These are phyloP conservation scores for Palythoa heliodiscus DNA, from an alignment of 92 coral and sea anemone genomes.

Conservation along the genomic window DNA sequence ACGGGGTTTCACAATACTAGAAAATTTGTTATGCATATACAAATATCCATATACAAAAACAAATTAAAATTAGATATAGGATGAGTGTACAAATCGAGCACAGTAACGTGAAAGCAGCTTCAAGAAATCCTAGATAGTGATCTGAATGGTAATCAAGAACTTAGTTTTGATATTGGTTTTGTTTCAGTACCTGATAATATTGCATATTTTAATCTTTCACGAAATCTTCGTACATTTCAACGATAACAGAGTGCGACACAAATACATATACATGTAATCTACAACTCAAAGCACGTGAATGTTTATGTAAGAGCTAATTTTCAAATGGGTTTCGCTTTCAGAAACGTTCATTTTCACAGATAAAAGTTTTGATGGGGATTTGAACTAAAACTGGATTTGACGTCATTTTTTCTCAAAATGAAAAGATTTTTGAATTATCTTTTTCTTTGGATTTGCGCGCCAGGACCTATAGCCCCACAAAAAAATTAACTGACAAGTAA, in stretches of 20 bases:
- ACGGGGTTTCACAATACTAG: not conserved
- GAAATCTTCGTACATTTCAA: not conserved
- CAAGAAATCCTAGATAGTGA: not conserved
- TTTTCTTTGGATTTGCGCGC: constrained; percentile 37
- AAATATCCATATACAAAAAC: constrained; percentile 31
- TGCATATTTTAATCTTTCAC: not conserved
- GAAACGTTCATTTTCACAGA: not conserved
- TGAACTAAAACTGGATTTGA: not conserved
- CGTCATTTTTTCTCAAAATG: not conserved
- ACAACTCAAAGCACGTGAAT: constrained; percentile 14
- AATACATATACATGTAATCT: not conserved
- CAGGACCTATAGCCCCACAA: not conserved
- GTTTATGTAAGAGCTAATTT: not conserved
- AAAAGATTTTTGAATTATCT: not conserved
- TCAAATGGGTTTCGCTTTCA: not conserved
- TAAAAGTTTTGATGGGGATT: not conserved
- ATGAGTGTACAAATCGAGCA: not conserved
- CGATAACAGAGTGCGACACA: too few relatives aligned
- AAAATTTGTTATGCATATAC: constrained; percentile 14
- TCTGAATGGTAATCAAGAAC: not conserved
- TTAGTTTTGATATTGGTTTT: not conserved
- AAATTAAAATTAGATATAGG: constrained; percentile 12
- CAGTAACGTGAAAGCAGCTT: not conserved
- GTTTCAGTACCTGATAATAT: not conserved
- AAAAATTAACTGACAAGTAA: not conserved